Evolutionary conservation across 2,888 invertebrate genomes (phyloP).

Genomic region (Endomychus coccineus): DNA sequence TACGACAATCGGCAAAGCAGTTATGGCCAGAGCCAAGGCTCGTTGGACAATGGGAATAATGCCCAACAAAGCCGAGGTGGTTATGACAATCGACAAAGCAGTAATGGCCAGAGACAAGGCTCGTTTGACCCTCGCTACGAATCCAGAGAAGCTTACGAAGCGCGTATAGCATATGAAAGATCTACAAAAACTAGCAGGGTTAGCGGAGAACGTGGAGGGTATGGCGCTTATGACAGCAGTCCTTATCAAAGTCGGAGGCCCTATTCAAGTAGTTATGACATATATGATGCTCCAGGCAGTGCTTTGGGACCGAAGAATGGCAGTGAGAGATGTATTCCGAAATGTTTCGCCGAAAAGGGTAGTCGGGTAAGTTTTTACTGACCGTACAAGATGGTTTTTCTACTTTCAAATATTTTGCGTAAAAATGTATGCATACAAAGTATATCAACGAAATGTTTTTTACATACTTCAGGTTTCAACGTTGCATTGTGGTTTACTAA

Average conservation of each 20-base stretch:
- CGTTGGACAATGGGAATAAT: too few relatives aligned
- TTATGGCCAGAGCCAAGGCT: neutral
- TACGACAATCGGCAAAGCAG: neutral
- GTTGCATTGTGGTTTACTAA: too few relatives aligned
- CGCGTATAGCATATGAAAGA: too few relatives aligned
- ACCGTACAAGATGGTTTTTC: too few relatives aligned
- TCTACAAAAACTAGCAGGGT: too few relatives aligned
- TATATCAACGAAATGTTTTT: too few relatives aligned
- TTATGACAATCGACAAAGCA: neutral
- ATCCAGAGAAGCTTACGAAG: too few relatives aligned
- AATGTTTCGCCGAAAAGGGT: slow-evolving; percentile 86
- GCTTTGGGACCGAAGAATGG: slow-evolving; percentile 44
- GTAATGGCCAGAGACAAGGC: neutral
- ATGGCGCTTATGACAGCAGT: slow-evolving; percentile 27
- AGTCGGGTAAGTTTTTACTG: slow-evolving; percentile 52
- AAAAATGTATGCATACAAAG: too few relatives aligned
- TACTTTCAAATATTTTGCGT: too few relatives aligned
- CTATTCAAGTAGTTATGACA: slow-evolving; percentile 46
- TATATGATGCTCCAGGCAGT: slow-evolving; percentile 44
- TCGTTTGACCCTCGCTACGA: too few relatives aligned
- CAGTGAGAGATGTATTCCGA: slow-evolving; percentile 69
- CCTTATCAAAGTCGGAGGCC: slow-evolving; percentile 34
- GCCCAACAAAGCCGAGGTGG: slow-evolving; percentile 3
- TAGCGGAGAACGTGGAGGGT: too few relatives aligned
- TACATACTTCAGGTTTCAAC: too few relatives aligned